Evolutionary conservation across 2,888 invertebrate genomes (phyloP).

Genomic region (Nysson spinosus): DNA sequence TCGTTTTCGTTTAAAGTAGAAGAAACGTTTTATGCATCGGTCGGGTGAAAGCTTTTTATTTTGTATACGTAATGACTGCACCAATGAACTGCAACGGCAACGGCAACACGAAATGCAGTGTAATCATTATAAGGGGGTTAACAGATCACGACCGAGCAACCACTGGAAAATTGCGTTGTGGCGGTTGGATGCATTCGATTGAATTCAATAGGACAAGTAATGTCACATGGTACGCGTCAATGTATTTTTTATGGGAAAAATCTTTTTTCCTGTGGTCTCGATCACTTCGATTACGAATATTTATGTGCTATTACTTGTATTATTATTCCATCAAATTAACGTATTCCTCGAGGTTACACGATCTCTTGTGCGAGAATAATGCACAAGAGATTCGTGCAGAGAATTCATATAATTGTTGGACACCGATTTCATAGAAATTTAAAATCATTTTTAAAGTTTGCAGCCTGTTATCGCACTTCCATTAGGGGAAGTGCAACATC

Average conservation of each 20-base stretch:
- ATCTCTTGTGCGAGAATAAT: not conserved
- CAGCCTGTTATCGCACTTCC: not conserved
- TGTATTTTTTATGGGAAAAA: constrained; percentile 14
- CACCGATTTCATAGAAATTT: constrained; percentile 13
- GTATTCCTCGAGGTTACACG: too few relatives aligned
- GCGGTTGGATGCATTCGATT: constrained; percentile 53
- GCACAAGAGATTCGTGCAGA: not conserved
- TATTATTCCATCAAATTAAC: too few relatives aligned
- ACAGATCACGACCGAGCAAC: constrained; percentile 51
- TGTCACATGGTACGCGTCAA: constrained; percentile 21
- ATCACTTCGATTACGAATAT: not conserved
- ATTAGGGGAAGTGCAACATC: not conserved
- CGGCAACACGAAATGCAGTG: constrained; percentile 49
- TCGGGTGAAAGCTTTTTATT: too few relatives aligned
- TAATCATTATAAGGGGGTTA: constrained; percentile 60
- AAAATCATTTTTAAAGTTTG: constrained; percentile 13
- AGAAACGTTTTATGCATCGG: not conserved
- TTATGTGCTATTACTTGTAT: not conserved
- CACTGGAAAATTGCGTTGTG: constrained; percentile 56
- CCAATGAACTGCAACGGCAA: constrained; percentile 29
- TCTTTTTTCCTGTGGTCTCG: not conserved
- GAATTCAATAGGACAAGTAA: constrained; percentile 43
- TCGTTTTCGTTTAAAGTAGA: not conserved
- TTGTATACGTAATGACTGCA: not conserved
- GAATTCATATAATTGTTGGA: constrained; percentile 7